phyloP scores from a whole-genome alignment of 2,888 invertebrate species.

The Andrena marginata region DNA sequence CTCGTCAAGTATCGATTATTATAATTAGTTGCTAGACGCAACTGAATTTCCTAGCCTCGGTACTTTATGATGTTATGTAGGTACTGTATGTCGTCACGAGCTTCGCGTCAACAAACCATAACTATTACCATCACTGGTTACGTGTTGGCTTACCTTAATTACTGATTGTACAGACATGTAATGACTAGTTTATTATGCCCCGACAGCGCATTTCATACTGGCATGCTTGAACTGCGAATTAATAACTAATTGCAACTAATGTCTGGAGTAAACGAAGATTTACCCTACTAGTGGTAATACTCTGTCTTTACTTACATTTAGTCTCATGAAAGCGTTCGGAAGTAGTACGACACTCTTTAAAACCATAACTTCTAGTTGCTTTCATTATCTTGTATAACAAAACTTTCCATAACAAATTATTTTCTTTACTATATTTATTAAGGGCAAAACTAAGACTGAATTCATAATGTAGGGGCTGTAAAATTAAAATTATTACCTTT shows the following conservation, averaged over 20 bases:
- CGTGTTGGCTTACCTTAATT: constrained; percentile 12
- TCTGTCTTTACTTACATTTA: too few relatives aligned
- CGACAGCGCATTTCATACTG: not conserved
- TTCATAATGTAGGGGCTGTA: too few relatives aligned
- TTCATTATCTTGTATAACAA: not conserved
- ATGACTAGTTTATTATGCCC: not conserved
- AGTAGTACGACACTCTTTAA: too few relatives aligned
- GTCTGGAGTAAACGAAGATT: too few relatives aligned
- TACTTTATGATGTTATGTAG: not conserved
- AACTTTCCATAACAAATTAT: not conserved
- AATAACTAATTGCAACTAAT: not conserved
- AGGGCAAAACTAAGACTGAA: too few relatives aligned
- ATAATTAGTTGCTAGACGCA: not conserved
- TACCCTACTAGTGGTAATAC: too few relatives aligned
- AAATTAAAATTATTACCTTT: too few relatives aligned
- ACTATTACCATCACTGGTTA: constrained; percentile 1
- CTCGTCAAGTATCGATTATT: not conserved
- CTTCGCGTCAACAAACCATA: not conserved
- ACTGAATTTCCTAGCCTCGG: not conserved
- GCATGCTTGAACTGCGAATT: not conserved
- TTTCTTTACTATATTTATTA: not conserved
- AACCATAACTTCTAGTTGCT: not conserved
- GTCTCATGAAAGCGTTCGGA: too few relatives aligned
- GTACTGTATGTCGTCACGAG: not conserved
- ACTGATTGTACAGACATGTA: not conserved